Base-by-base conservation (phyloP, 2,113 vertebrate species). In the Planiliza haematocheilus region DNA sequence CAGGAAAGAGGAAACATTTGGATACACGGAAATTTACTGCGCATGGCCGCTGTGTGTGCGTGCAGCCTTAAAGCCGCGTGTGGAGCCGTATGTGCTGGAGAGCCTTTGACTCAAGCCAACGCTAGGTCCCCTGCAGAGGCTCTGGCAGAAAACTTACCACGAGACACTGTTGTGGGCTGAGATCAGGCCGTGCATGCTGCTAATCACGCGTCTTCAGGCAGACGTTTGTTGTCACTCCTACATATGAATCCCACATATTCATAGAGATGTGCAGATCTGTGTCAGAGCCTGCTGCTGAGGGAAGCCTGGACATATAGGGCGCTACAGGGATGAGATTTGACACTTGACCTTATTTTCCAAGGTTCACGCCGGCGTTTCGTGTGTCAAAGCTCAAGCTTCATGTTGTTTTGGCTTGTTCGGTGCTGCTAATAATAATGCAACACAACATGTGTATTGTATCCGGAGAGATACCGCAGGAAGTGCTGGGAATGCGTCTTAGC, bases 1-100 rank as follows among this genome's bases (percentile, higher is more conserved):
- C 57, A 58, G 75, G 66, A 75, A 60, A 86, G 52, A 72, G 73
- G 62, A 84, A 84, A 70, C 21, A 65, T 86, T 82, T 72, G 76
- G 71, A 88, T 85, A 63, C 67, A 43, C 10, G 52, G 49, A 80
- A 76, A 81, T 83, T 80, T 39, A 74, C 70, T 55, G 56, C 18
- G n/a, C 38, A 21, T 79, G 74, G 86, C 64, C 74, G 69, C 74
- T 56, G 70, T 65, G 57, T 79, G 59, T 83, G 86, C 34, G n/a
- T n/a, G 16, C 43, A 48, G 81, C 86, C 79, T 84, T 63, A 64
- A 69, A 76, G 55, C 65, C 57, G 16, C 0, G 24, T 39, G 1
- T 62, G 39, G 69, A 45, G 70, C 24, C 84, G 77, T 48, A 42
- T 49, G 60, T 72, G 8, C 70, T 75, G 66, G 83, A 70, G 74